Evolutionary conservation across 2,888 invertebrate species (phyloP), one percentile per base, ranked within the genome.

Genomic region (Ornithoptera alexandrae): DNA sequence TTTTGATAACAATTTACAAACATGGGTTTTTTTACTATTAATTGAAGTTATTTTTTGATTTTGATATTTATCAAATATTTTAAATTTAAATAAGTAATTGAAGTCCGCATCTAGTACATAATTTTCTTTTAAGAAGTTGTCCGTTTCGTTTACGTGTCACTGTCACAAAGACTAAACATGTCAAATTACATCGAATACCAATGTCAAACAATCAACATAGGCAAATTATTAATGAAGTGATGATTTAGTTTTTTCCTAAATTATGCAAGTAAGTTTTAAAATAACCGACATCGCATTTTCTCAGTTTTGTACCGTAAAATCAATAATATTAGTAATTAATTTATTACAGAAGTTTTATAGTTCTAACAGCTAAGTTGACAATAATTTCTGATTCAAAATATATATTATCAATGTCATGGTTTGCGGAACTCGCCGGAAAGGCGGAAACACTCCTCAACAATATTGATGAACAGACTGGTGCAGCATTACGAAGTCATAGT

Each of bases 381-480:
- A 39, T 57, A 67, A 67, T 78, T 80, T 71, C 74, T 83, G 82
- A 73, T 72, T 63, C 74, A 76, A 77, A 74, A 73, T 74, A 79
- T 76, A 60, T 64, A 71, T 69, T 73, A 70, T 74, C 83, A 83
- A 96, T 96, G 95, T 94, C 96, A 74, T 96, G 96, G 96, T 93
- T 96, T 70, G 92, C 94, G 72, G 96, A 94, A 72, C 89, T 96
- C 69, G 96, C 96, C 71, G 96, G 95, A 42, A 96, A 94, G 83
- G 96, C 96, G 18, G 96, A 96, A 81, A 94, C 93, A 79, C 93
- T 97, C 71, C 90, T 97, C 24, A 96, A 96, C 79, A 95, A 95
- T 79, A 85, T 97, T 36, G 96, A 97, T 78, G 94, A 96, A 78
- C 95, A 95, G 82, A 96, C 96, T 36, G 96, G 96, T 0, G 94